These are phyloP conservation scores for Lepeophtheirus salmonis DNA, from an alignment of 1,140 invertebrate genomes.

Conservation along the genomic window DNA sequence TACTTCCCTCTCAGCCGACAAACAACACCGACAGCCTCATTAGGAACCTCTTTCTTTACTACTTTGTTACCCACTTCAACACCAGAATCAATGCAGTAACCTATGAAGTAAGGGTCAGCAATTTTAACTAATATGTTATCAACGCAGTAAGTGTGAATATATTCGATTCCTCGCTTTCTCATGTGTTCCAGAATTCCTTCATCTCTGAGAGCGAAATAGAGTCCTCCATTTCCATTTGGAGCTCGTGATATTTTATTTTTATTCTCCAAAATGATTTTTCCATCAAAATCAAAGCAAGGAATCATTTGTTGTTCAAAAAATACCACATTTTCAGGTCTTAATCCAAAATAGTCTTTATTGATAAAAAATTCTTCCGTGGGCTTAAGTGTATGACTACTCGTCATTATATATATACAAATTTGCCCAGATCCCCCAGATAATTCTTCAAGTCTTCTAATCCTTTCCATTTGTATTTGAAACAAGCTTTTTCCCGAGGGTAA, in stretches of 20 bases:
- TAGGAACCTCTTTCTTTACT: constrained; percentile 70
- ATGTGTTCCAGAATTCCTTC: constrained; percentile 66
- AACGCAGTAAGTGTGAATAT: constrained; percentile 87
- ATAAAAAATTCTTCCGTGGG: constrained; percentile 60
- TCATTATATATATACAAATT: constrained; percentile 62
- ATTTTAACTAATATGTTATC: constrained; percentile 96
- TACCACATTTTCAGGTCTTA: constrained; percentile 54
- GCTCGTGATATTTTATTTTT: constrained; percentile 54
- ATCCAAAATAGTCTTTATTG: constrained; percentile 62
- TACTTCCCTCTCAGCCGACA: constrained; percentile 66
- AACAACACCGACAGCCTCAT: constrained; percentile 81
- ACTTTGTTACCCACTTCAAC: constrained; percentile 37
- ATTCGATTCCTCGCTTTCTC: constrained; percentile 45
- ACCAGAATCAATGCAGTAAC: constrained; percentile 64
- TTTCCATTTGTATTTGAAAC: constrained; percentile 71
- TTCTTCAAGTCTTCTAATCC: constrained; percentile 54
- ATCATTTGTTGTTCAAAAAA: constrained; percentile 79
- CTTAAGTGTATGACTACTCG: constrained; percentile 74
- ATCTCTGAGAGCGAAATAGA: constrained; percentile 59
- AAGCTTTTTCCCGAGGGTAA: constrained; percentile 70
- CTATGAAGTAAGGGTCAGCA: constrained; percentile 87
- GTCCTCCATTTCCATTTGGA: constrained; percentile 94
- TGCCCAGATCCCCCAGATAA: constrained; percentile 36
- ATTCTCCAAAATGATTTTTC: constrained; percentile 67
- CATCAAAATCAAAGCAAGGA: constrained; percentile 80